Conservation (phyloP, 2,888 invertebrate genomes). For the Scrobipalpa atriplicella region DNA sequence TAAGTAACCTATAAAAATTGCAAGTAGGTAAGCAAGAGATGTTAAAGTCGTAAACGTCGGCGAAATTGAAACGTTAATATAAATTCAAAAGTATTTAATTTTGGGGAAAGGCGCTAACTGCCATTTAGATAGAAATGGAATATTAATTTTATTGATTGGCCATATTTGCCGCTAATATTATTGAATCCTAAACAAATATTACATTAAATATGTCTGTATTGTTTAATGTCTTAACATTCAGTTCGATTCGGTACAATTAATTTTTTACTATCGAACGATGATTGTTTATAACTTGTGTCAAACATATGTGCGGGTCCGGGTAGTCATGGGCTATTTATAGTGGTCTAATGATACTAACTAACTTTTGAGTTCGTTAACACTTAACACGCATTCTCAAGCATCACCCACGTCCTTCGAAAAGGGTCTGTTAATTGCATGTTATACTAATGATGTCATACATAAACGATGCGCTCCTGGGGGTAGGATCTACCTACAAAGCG, state of each 20-base stretch:
- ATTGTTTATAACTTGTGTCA: constrained; percentile 56
- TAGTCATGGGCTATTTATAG: constrained; percentile 75
- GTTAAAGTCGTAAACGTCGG: constrained; percentile 4
- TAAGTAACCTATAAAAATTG: neutral
- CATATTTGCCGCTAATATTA: neutral
- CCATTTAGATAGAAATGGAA: neutral
- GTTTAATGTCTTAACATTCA: no score
- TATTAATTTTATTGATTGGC: constrained; percentile 1
- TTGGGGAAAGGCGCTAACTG: neutral
- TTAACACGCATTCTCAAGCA: constrained; percentile 43
- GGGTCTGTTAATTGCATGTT: constrained; percentile 30
- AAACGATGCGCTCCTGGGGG: no score
- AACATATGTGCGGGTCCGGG: constrained; percentile 63
- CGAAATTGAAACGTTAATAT: neutral
- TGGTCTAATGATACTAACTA: constrained; percentile 52
- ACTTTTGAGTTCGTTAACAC: constrained; percentile 60
- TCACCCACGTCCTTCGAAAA: constrained; percentile 40
- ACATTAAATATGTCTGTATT: no score
- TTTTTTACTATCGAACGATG: neutral
- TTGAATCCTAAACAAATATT: no score
- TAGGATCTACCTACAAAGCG: no score
- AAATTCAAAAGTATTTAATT: neutral
- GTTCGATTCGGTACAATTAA: no score
- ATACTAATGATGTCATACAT: no score
- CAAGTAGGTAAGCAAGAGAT: constrained; percentile 4